Conservation (phyloP, 2,888 invertebrate species). For the Drosophila nr. perissopoda region DNA sequence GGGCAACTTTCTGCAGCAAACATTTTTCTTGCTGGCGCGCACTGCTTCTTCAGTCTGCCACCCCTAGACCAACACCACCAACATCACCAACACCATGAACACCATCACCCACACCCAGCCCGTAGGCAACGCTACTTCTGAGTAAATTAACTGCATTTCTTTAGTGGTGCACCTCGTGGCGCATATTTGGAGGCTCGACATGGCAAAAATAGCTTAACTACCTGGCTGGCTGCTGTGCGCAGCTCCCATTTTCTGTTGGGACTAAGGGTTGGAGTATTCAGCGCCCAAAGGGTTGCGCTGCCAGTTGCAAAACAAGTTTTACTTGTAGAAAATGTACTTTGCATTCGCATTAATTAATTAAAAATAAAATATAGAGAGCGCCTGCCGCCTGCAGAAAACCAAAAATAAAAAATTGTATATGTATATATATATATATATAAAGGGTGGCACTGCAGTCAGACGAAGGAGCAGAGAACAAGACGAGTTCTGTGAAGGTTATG, state of each 20-base stretch:
- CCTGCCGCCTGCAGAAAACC: constrained; percentile 50
- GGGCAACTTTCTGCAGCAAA: constrained; percentile 63
- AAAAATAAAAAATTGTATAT: constrained; percentile 17
- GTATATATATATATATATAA: constrained; percentile 14
- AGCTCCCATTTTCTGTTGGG: constrained; percentile 39
- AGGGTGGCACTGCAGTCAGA: constrained; percentile 68
- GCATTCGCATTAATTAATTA: constrained; percentile 83
- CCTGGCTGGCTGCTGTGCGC: constrained; percentile 27
- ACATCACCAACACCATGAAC: not conserved
- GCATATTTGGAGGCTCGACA: constrained; percentile 75
- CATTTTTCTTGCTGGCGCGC: constrained; percentile 66
- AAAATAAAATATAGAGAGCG: constrained; percentile 79
- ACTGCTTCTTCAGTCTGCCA: constrained; percentile 52
- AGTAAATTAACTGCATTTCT: constrained; percentile 82
- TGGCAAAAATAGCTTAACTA: constrained; percentile 40
- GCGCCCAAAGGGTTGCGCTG: constrained; percentile 69
- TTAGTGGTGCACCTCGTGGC: constrained; percentile 67
- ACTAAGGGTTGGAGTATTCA: not conserved
- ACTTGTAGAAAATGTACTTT: constrained; percentile 83
- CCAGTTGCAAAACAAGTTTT: constrained; percentile 80
- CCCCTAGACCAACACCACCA: not conserved
- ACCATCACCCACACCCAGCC: not conserved
- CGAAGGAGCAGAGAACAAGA: constrained; percentile 60
- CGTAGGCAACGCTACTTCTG: constrained; percentile 72
- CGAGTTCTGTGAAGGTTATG: constrained; percentile 20